Base-by-base conservation (phyloP, 2,888 invertebrate species). In the Graphium colonna region DNA sequence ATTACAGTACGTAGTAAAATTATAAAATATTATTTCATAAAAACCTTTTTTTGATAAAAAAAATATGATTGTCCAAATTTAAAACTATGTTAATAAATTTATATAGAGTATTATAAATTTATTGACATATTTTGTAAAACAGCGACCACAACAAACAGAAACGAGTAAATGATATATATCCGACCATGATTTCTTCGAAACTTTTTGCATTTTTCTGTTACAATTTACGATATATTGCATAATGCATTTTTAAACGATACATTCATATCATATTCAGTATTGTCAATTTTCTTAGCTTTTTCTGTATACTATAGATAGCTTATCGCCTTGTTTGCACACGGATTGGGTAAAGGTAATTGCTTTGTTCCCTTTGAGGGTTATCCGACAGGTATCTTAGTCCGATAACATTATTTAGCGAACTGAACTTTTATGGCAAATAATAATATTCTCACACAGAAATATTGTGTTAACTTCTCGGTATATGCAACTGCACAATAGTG, bases 311-410 rank as follows among this genome's bases (percentile, higher is more conserved):
- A 58, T 61, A 60, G 63, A 63, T 61, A 64, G 39, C 58, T 62
- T 71, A 72, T 75, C 71, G 61, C 52, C 65, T 58, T 69, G 69
- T 71, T 67, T 72, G 64, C 61, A 51, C 55, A 62, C 58, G 59
- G 51, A 57, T 59, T 56, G 47, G 53, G 57, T 61, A 64, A 62
- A 65, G 62, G 62, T 56, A 36, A 59, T 56, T 55, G 59, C 57
- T 62, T 64, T 61, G 60, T 59, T 45, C 64, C 61, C 73, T 73
- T 76, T 71, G 71, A 69, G 58, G 58, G 57, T 61, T 62, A 59
- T 52, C 74, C 75, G 75, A 67, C 73, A 55, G 42, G 43, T 57
- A 60, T 56, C 52, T 54, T 43, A 33, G 13, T 15, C 55, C 58
- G 69, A 69, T 70, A 69, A 62, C 62, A 65, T 70, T 69, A 62